Percentiles rank a stretch among this genome's conserved stretches.
These are phyloP conservation scores for Epirrhoe alternata DNA, from an alignment of 2,888 invertebrate species.

Conservation along the genomic window DNA sequence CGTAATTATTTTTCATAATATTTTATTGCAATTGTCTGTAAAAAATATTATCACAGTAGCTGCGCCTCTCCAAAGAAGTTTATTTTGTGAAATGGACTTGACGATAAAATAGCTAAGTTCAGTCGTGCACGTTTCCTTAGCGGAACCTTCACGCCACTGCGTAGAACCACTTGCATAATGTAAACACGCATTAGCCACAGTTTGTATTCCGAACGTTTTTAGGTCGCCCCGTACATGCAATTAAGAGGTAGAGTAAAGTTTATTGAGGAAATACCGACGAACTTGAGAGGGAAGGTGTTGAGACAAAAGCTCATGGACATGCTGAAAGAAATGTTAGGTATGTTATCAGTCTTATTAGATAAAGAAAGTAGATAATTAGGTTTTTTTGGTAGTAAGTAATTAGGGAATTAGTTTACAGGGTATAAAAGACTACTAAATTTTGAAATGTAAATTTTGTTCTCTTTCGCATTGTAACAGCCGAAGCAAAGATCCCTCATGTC, in stretches of 20 bases:
- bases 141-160: slow-evolving; percentile 30
- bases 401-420: too few species aligned
- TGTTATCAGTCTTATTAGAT: too few species aligned
- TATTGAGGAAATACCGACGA: slow-evolving; percentile 87
- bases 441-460: too few species aligned
- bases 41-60: too few species aligned
- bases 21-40: too few species aligned
- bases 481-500: too few species aligned
- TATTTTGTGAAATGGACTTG: neutral
- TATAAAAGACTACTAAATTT: too few species aligned
- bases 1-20: too few species aligned
- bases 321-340: slow-evolving; percentile 57
- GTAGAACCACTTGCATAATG: slow-evolving; percentile 41
- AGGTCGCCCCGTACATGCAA: slow-evolving; percentile 86
- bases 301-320: slow-evolving; percentile 83
- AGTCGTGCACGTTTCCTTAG: slow-evolving; percentile 26
- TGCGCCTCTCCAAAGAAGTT: neutral
- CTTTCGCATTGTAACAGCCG: too few species aligned
- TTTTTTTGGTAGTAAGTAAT: too few species aligned
- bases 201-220: slow-evolving; percentile 46
- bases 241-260: slow-evolving; percentile 89
- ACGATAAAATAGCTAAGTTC: slow-evolving; percentile 18
- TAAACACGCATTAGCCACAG: slow-evolving; percentile 42
- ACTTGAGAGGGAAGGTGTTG: slow-evolving; percentile 88
- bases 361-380: too few species aligned